Evolutionary conservation across 1,140 invertebrate species (phyloP).

Genomic region (Trichogramma pretiosum): DNA sequence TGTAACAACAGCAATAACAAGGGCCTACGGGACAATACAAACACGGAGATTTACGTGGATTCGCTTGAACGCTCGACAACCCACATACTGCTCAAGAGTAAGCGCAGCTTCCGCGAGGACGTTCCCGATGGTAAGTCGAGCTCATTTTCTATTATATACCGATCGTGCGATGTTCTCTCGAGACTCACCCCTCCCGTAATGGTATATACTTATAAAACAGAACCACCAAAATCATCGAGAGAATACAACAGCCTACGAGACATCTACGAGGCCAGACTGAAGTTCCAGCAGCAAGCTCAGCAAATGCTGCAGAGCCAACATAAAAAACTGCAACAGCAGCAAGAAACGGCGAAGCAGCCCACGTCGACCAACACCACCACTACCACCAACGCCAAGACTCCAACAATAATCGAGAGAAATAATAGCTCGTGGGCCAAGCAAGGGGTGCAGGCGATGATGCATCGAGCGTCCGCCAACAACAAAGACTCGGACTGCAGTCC

Average conservation of each 20-base stretch:
- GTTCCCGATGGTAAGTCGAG: conserved; percentile 20
- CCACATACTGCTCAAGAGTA: conserved; percentile 49
- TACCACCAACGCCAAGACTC: conserved; percentile 13
- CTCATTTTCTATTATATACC: no score
- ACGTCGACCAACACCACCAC: conserved; percentile 8
- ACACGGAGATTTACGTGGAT: conserved; percentile 46
- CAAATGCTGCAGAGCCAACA: neutral
- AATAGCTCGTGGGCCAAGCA: neutral
- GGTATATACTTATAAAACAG: neutral
- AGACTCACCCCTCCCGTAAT: no score
- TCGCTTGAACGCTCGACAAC: conserved; percentile 50
- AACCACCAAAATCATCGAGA: conserved; percentile 31
- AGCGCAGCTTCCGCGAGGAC: conserved; percentile 56
- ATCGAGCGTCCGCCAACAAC: neutral
- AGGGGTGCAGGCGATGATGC: no score
- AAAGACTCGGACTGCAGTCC: conserved; percentile 9
- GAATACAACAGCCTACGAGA: conserved; percentile 61
- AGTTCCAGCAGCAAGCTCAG: conserved; percentile 24
- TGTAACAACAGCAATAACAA: conserved; percentile 37
- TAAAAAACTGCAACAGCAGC: neutral
- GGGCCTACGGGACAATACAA: no score
- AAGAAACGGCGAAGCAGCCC: conserved; percentile 14
- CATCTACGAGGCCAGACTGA: conserved; percentile 56
- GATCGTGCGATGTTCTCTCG: neutral
- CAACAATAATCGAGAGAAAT: neutral